Evolutionary conservation across 2,888 invertebrate genomes (phyloP), one percentile per base, ranked within the genome.

Genomic region (Temnothorax unifasciatus): DNA sequence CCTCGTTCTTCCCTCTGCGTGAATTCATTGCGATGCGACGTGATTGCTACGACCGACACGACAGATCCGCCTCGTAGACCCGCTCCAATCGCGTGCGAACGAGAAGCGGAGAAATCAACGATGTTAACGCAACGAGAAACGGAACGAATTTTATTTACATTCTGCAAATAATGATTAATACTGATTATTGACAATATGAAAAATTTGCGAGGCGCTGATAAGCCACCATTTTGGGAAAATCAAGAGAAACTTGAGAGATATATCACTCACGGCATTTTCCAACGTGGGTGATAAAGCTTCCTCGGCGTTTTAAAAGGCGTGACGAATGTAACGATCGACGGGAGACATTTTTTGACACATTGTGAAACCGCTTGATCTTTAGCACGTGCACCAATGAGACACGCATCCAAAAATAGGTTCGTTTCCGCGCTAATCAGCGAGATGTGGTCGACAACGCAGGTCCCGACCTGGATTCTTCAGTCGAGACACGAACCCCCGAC

Each of bases 371-470:
- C 41, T 18, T 25, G 29, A 59, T 69, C 47, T 4, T 71, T 25
- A 50, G 38, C 71, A 81, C 69, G 71, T 81, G 71, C 59, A 25
- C 3, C 41, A 38, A 38, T 47, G 52, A 38, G 34, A 13, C 15
- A 79, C 9, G 21, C 9, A 61, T 61, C 44, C n/a, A 15, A 29
- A 44, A 59, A 44, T 61, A 47, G n/a, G 59, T 61, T 74, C 44
- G 6, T n/a, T 63, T 75, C 21, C n/a, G 13, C 74, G 74, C 74
- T 61, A 29, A 74, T 74, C n/a, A 8, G 8, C 0, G 15, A 6
- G 5, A 4, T 1, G n/a, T 15, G 1, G 47, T 21, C 13, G 75
- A 64, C 63, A 63, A 50, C 18, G 8, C 18, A 38, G 38, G 2
- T 54, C 21, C 2, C 4, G n/a, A 29, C 29, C n/a, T 5, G 2